Evolutionary conservation across 2,888 invertebrate species (phyloP).

Genomic region (Cremastinae sp.): DNA sequence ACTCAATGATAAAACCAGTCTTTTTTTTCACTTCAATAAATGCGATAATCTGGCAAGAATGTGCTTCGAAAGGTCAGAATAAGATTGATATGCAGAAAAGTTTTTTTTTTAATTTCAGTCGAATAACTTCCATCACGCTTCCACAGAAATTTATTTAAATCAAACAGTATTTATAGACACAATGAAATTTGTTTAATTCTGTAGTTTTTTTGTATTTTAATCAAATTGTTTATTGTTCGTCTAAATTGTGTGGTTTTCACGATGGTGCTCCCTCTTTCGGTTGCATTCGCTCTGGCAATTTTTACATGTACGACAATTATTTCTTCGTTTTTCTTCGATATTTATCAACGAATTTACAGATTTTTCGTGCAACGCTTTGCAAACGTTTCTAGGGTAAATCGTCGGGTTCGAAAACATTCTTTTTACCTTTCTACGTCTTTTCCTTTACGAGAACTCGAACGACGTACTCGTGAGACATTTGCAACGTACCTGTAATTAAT

Average conservation of each 20-base stretch:
- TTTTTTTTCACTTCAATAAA: too few species aligned
- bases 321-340: conserved; percentile 19
- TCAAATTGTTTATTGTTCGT: neutral
- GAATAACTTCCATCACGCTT: too few species aligned
- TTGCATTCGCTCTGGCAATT: conserved; percentile 3
- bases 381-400: conserved; percentile 77
- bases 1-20: too few species aligned
- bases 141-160: too few species aligned
- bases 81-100: neutral
- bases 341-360: conserved; percentile 35
- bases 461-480: conserved; percentile 76
- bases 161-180: too few species aligned
- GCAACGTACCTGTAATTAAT: conserved; percentile 76
- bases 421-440: neutral
- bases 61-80: too few species aligned
- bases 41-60: too few species aligned
- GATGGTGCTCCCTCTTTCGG: conserved; percentile 31
- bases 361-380: conserved; percentile 70
- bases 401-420: conserved; percentile 39
- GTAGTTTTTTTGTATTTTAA: neutral
- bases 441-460: conserved; percentile 17
- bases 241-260: conserved; percentile 15
- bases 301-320: conserved; percentile 4
- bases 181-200: neutral
- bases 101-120: conserved; percentile 3